Base-by-base conservation (phyloP, 2,113 vertebrate genomes). In the Siphamia tubifer region DNA sequence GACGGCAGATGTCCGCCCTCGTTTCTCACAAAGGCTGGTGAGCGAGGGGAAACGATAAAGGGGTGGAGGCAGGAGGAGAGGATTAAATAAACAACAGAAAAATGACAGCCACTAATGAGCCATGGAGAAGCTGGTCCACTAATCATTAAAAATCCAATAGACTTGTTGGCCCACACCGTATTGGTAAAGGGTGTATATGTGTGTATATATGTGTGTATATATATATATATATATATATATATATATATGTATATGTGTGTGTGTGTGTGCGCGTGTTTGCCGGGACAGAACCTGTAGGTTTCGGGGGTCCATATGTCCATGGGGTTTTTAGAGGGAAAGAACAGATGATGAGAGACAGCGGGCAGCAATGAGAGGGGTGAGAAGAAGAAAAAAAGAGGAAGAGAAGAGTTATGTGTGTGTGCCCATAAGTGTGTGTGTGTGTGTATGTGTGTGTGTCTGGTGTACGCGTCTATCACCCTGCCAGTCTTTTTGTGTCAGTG, bases 1-100 rank as follows among this genome's bases (percentile, higher is more conserved):
- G 83, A 91, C 55, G 65, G 87, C 92, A 93, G 92, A 93, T 93
- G 92, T 93, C 88, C 79, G 62, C 85, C 87, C 87, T 77, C 68
- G 48, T 80, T 88, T 85, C 70, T 86, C 74, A 84, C 80, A 87
- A 90, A 88, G 72, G 75, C 4, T 53, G 42, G 70, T 60, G 61
- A 79, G 63, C n/a, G 21, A 84, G 49, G 79, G 81, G 78, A 69
- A 43, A 80, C n/a, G 28, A 67, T 68, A 74, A 69, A 84, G 71
- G 61, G 74, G 81, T 68, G 81, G 63, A 90, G 63, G 78, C 77
- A 77, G 78, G 73, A 84, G 55, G 64, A 85, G 47, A 74, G 65
- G 85, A 85, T 91, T 90, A 89, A 87, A 87, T 76, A 88, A 76
- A 77, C 48, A 58, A 66, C 58, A 62, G 47, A 84, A 80, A 87